These are phyloP conservation scores for Lutjanus campechanus DNA, from an alignment of 2,797 vertebrate species.

Conservation along the genomic window DNA sequence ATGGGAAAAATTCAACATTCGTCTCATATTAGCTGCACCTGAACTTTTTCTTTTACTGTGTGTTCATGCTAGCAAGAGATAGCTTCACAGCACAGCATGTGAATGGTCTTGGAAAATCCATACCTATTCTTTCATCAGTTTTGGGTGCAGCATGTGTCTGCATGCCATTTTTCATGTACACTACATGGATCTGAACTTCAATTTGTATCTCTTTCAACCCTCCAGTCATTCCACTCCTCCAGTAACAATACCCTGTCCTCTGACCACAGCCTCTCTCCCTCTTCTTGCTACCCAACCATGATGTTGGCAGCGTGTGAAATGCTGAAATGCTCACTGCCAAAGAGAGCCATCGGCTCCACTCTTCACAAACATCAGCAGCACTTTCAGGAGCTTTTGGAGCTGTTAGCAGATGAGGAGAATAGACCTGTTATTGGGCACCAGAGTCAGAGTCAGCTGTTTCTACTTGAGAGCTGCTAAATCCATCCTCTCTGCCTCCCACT, in stretches of 20 bases:
- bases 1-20: too few species aligned
- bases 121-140: neutral
- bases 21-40: neutral
- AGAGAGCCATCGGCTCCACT: conserved; percentile 46
- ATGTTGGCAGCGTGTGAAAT: conserved; percentile 25
- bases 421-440: conserved; percentile 64
- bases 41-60: neutral
- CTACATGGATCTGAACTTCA: neutral
- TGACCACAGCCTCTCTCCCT: neutral
- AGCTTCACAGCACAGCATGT: neutral
- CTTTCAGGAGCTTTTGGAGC: conserved; percentile 50
- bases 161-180: neutral
- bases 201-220: conserved; percentile 5
- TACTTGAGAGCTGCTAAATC: conserved; percentile 72
- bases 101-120: neutral
- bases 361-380: conserved; percentile 52
- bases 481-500: conserved; percentile 63
- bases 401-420: conserved; percentile 58
- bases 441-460: conserved; percentile 73
- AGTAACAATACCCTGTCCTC: neutral
- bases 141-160: neutral
- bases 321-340: conserved; percentile 28
- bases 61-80: neutral
- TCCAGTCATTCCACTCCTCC: neutral
- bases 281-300: conserved; percentile 15